Evolutionary conservation across 2,888 invertebrate species (phyloP), one percentile per base, ranked within the genome.

Genomic region (Vandiemenella viatica): DNA sequence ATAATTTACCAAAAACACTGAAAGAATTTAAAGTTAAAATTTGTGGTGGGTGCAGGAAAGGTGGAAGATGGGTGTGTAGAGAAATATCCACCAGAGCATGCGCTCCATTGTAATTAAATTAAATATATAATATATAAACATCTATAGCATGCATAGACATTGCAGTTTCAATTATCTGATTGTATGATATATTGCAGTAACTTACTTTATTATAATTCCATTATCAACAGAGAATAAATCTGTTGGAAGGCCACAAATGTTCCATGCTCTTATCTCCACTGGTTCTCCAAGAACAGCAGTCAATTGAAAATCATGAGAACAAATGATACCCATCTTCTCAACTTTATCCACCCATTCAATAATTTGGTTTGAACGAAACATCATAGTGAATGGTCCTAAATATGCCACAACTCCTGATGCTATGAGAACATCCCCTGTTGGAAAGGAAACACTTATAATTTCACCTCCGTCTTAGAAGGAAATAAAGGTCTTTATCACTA

Each of bases 221-320:
- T 91, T 93, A 63, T 93, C 91, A 37, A 89, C 73, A 51, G 90
- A 91, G 67, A 91, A 93, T 50, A 80, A 76, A 62, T 93, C 93
- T 1, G 81, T 81, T 0, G 93, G 93, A 50, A 93, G 65, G 0
- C 92, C 92, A 57, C 79, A 83, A 54, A 93, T 89, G 62, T 86
- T 88, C 92, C 92, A 93, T 53, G 84, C 80, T 60, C 91, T 79
- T 49, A 92, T 87, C 54, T 83, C 78, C 13, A 93, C 88, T 0
- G 89, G 79, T 58, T 93, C 87, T 0, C 93, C 93, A 13, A 96
- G 70, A 4, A 84, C 76, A 43, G 74, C 75, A 45, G 82, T 82
- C 53, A 96, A 66, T 55, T 83, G 82, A 66, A 84, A 95, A 61
- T 87, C 68, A 42, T 65, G 60, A 0, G 82, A 80, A 61, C 89